Evolutionary conservation across 2,888 invertebrate genomes (phyloP).

Genomic region (Falcaria lacertinaria): DNA sequence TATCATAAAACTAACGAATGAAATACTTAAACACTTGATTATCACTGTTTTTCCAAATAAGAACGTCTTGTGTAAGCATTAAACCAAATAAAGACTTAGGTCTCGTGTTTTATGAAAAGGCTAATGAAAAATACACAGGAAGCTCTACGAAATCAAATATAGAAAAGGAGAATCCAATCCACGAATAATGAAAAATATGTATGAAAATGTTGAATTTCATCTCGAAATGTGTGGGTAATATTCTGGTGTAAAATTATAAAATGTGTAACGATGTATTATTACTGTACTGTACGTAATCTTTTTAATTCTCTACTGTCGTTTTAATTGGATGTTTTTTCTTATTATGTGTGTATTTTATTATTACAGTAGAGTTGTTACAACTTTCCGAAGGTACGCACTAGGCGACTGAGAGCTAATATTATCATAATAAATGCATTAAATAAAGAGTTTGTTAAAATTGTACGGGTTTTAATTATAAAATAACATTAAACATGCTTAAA

Average conservation of each 20-base stretch:
- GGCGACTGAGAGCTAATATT: constrained; percentile 80
- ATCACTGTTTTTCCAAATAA: too few species aligned
- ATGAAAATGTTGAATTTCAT: not conserved
- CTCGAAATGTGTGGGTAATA: not conserved
- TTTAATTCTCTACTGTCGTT: constrained; percentile 30
- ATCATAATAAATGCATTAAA: constrained; percentile 78
- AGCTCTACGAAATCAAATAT: too few species aligned
- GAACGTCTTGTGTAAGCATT: too few species aligned
- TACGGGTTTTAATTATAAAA: constrained; percentile 47
- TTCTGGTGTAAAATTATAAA: constrained; percentile 6
- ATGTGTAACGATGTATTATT: constrained; percentile 9
- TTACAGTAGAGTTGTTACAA: constrained; percentile 68
- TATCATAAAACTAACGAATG: not conserved
- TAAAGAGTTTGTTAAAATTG: constrained; percentile 75
- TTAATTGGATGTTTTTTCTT: constrained; percentile 28
- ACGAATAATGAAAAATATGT: not conserved
- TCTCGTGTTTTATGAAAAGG: too few species aligned
- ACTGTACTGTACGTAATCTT: constrained; percentile 28
- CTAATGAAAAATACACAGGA: too few species aligned
- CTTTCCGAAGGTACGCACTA: constrained; percentile 80
- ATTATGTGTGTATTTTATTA: constrained; percentile 34
- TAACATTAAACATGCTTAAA: too few species aligned
- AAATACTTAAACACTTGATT: not conserved
- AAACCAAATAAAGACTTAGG: too few species aligned
- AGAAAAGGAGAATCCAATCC: too few species aligned